phyloP scores from a whole-genome alignment of 2,113 vertebrate species.

The Pagrus major region DNA sequence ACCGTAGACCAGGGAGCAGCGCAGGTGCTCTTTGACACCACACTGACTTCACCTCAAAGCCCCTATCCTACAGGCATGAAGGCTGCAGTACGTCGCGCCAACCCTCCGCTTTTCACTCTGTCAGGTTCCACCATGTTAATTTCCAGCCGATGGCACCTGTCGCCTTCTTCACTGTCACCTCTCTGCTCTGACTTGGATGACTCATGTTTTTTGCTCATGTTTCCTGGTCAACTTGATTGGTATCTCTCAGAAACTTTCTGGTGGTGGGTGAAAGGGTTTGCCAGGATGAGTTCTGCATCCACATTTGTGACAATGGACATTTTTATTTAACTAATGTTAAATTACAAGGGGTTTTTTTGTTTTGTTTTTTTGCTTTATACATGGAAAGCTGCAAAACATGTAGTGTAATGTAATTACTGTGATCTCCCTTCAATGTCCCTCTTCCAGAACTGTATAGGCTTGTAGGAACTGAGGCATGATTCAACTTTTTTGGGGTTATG shows the following conservation, averaged over 20 bases:
- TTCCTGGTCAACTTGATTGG: slow-evolving; percentile 5
- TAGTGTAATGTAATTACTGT: too few relatives aligned
- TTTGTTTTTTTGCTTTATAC: too few relatives aligned
- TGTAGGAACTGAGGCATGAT: too few relatives aligned
- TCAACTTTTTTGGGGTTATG: too few relatives aligned
- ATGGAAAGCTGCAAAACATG: too few relatives aligned
- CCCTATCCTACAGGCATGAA: slow-evolving; percentile 40
- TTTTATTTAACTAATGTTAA: background rate
- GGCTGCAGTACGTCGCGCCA: slow-evolving; percentile 13
- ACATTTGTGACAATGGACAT: background rate
- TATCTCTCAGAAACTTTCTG: background rate
- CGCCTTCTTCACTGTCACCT: slow-evolving; percentile 46
- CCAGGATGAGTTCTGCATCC: background rate
- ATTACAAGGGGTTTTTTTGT: too few relatives aligned
- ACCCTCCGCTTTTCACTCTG: slow-evolving; percentile 47
- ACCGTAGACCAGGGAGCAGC: slow-evolving; percentile 51
- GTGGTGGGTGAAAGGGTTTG: background rate
- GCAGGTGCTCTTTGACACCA: slow-evolving; percentile 68
- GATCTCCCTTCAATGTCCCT: too few relatives aligned
- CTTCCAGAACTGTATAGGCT: too few relatives aligned
- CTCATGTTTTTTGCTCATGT: slow-evolving; percentile 11
- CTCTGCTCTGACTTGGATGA: background rate
- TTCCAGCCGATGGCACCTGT: slow-evolving; percentile 51
- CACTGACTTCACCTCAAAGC: slow-evolving; percentile 49
- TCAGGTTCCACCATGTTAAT: slow-evolving; percentile 54